Evolutionary conservation across 2,888 invertebrate genomes (phyloP).

Genomic region (Boloria selene): DNA sequence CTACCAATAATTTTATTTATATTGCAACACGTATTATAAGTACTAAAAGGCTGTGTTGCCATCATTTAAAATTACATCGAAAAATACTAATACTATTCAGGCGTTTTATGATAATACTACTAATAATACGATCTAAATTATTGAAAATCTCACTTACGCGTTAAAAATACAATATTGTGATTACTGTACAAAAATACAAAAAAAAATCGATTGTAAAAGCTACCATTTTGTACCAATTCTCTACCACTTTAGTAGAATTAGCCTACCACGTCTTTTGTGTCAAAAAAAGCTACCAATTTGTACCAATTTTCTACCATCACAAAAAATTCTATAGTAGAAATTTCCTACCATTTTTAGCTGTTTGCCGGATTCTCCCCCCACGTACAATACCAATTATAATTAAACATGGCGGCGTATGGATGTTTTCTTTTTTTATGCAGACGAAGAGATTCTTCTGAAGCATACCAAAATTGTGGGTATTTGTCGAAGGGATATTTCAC

Average conservation of each 20-base stretch:
- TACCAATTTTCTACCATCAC: constrained; percentile 1
- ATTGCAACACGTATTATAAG: constrained; percentile 30
- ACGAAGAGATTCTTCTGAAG: constrained; percentile 69
- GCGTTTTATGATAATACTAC: constrained; percentile 29
- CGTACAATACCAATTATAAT: constrained; percentile 63
- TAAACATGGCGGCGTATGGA: constrained; percentile 68
- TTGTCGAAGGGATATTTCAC: constrained; percentile 66
- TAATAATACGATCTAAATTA: constrained; percentile 4
- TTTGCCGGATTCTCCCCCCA: constrained; percentile 67
- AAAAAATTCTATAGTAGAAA: not conserved
- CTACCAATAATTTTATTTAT: constrained; percentile 7
- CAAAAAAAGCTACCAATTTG: not conserved
- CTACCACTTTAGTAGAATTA: not conserved
- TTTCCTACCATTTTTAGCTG: constrained; percentile 51
- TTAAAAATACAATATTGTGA: constrained; percentile 15
- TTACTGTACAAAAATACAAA: constrained; percentile 6
- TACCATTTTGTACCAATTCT: constrained; percentile 17
- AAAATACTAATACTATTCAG: constrained; percentile 35
- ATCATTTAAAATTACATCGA: constrained; percentile 25
- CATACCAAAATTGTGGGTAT: constrained; percentile 74
- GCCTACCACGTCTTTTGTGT: not conserved
- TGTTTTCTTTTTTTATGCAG: constrained; percentile 75
- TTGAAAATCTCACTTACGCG: constrained; percentile 14
- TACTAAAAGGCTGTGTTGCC: constrained; percentile 29
- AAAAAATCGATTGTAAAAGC: constrained; percentile 3